Evolutionary conservation across 2,113 vertebrate genomes (phyloP), one percentile per base, ranked within the genome.

Genomic region (Poeciliopsis turrubarensis): DNA sequence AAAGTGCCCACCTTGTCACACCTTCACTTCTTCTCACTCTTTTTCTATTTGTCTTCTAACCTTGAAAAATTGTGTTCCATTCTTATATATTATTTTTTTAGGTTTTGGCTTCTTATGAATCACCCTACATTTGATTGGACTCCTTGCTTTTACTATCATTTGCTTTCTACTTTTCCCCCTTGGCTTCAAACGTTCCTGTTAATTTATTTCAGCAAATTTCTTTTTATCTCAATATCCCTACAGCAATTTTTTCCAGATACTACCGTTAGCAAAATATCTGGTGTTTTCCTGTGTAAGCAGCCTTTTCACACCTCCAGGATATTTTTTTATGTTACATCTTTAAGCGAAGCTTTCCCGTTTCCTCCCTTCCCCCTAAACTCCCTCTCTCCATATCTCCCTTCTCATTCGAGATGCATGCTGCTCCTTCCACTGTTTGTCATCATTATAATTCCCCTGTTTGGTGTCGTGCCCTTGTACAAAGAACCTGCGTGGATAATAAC

Each of bases 401-500:
- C 82, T 87, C 80, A 81, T 90, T 82, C 78, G 19, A 79, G 77
- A 89, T 88, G 82, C 83, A 80, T 32, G 68, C 72, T 31, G 71
- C 44, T 73, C 81, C 67, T 19, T 63, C 71, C 9, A 26, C 77
- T 64, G 44, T 90, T 87, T 84, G 87, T 93, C 86, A 86, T 89
- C 83, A 80, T 91, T 84, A 87, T 78, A 61, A 65, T 81, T 80
- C 73, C 44, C 8, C 64, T 61, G 69, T 73, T 75, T 39, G 37
- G 60, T 64, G 79, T 72, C 41, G 62, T 70, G 86, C 68, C 91
- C 89, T 90, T 92, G 89, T 87, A 73, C 37, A 25, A 74, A 61
- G 79, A 84, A 68, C 77, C 86, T 70, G 70, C 62, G 22, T 68
- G 70, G 80, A 82, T 83, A 87, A 85, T 84, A 82, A 88, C 75